Base-by-base conservation (phyloP, 2,113 vertebrate species). In the Lipophrys pholis region DNA sequence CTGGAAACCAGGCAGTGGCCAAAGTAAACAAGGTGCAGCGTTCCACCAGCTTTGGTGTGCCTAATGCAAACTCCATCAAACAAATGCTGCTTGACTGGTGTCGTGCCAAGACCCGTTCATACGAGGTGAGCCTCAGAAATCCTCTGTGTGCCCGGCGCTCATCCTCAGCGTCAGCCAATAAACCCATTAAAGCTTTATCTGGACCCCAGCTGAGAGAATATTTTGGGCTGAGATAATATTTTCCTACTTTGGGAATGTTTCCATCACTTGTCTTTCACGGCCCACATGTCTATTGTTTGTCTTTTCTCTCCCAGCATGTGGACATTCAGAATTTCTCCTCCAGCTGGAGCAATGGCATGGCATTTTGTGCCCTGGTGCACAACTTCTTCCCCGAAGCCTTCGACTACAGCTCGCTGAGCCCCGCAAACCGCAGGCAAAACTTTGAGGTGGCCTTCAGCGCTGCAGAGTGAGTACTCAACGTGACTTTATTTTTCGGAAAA, bases 41-140 rank as follows among this genome's bases (percentile, higher is more conserved):
- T 30, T 95, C 98, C 46, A 94, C 95, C 66, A 97, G 96, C 87
- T 99, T 95, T 0, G 97, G 97, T 0, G 97, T 99, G n/a, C 96
- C 98, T 76, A 99, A 97, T 0, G 98, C 97, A 62, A 99, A 94
- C 93, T 96, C 96, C 90, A 99, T 99, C 92, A 99, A 99, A 85
- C 98, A 99, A 91, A 99, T 99, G 97, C 93, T 99, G 82, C 93
- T 99, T 56, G 98, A 99, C 86, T 99, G 98, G 98, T 99, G 98
- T 88, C 93, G 97, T 52, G 96, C 97, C 57, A 99, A 99, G 89
- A 99, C 97, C 0, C 95, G 97, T 2, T 96, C 94, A 43, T 99
- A 99, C 0, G 95, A 98, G 94, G 97, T 98, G 80, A 90, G 93
- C 62, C 45, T n/a, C 41, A 30, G 48, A 17, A 8, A 46, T 16